These are phyloP conservation scores for Diarsia rubi DNA, from an alignment of 2,888 invertebrate species.

Conservation along the genomic window DNA sequence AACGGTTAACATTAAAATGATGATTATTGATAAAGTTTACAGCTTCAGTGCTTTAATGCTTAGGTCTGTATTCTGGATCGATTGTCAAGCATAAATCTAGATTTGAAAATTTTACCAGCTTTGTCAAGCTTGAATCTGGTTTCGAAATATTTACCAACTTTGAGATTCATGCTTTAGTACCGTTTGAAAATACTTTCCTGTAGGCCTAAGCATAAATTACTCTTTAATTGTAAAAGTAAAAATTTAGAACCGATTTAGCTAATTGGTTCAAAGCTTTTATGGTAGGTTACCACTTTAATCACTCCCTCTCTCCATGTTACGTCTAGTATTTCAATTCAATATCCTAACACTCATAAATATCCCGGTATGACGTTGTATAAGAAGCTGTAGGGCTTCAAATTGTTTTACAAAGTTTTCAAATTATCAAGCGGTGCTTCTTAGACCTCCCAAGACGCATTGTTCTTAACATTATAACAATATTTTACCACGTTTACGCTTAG, in stretches of 20 bases:
- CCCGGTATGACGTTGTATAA: constrained; percentile 40
- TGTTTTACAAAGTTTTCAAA: constrained; percentile 52
- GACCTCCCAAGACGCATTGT: constrained; percentile 61
- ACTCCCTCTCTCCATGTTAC: constrained; percentile 27
- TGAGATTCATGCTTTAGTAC: not conserved
- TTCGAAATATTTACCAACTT: not conserved
- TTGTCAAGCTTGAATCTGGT: not conserved
- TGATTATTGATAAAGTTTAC: not conserved
- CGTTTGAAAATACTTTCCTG: not conserved
- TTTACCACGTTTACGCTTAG: constrained; percentile 42
- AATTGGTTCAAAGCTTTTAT: not conserved
- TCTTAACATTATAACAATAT: constrained; percentile 30
- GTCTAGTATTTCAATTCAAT: constrained; percentile 40
- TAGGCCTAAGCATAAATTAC: not conserved
- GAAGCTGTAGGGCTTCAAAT: too few relatives aligned
- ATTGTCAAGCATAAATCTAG: not conserved
- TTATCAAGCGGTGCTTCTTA: constrained; percentile 52
- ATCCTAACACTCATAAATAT: constrained; percentile 49
- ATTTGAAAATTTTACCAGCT: not conserved
- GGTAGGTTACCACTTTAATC: constrained; percentile 19
- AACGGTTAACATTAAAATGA: constrained; percentile 24
- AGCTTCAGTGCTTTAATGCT: not conserved
- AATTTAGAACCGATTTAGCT: too few relatives aligned
- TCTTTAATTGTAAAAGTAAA: not conserved
- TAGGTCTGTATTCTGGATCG: not conserved